Percentiles rank a stretch among this genome's conserved stretches.
Evolutionary conservation across 1,140 invertebrate genomes (phyloP).

Genomic region (Chelonus insularis): DNA sequence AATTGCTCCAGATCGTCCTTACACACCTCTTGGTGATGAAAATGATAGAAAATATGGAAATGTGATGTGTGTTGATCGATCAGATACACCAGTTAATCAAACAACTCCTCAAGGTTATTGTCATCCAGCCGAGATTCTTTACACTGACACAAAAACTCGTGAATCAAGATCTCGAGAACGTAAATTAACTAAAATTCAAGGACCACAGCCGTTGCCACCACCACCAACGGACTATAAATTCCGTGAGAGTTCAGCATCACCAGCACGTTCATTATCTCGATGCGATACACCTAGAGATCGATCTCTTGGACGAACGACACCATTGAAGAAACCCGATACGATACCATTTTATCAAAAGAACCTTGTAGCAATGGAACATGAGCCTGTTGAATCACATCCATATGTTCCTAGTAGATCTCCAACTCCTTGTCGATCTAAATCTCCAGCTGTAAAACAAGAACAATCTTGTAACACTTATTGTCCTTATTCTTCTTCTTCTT

Average conservation of each 20-base stretch:
- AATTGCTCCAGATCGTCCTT: conserved; percentile 68
- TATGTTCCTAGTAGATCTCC: conserved; percentile 50
- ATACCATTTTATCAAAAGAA: conserved; percentile 54
- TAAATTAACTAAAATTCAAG: conserved; percentile 30
- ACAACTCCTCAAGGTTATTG: conserved; percentile 39
- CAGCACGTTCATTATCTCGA: conserved; percentile 40
- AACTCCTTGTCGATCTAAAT: conserved; percentile 44
- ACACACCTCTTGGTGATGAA: conserved; percentile 59
- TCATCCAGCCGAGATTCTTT: conserved; percentile 50
- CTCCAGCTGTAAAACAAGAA: conserved; percentile 44
- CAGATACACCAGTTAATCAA: conserved; percentile 46
- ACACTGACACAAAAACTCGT: conserved; percentile 39
- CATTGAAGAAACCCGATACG: conserved; percentile 52
- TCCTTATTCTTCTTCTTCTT: conserved; percentile 39
- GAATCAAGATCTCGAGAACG: conserved; percentile 34
- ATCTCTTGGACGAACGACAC: conserved; percentile 30
- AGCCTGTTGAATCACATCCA: conserved; percentile 42
- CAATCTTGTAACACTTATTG: conserved; percentile 39
- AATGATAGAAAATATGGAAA: conserved; percentile 32
- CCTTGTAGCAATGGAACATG: conserved; percentile 44
- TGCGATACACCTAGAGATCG: conserved; percentile 42
- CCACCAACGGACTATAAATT: conserved; percentile 52
- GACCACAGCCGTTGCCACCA: conserved; percentile 51
- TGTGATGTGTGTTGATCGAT: conserved; percentile 32
- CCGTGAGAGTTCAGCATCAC: conserved; percentile 48